phyloP scores from a whole-genome alignment of 2,888 invertebrate genomes.

The Lasioglossum oenotherae region DNA sequence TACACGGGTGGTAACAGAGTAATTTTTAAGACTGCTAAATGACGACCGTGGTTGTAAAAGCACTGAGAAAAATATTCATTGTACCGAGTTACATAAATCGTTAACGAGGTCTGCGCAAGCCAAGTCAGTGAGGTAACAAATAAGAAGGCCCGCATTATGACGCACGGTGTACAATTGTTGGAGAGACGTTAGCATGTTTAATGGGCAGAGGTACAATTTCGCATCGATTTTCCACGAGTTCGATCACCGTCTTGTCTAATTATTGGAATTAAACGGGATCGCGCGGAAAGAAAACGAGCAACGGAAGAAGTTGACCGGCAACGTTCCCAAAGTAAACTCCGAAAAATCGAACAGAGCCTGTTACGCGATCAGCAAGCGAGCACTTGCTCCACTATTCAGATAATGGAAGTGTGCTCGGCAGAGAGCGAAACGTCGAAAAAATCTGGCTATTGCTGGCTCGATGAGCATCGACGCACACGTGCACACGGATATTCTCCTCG shows the following conservation, averaged over 20 bases:
- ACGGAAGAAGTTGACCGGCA: not conserved
- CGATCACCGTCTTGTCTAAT: not conserved
- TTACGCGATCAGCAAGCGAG: not conserved
- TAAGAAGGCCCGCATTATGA: not conserved
- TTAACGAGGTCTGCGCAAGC: not conserved
- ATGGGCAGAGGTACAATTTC: not conserved
- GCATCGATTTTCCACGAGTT: not conserved
- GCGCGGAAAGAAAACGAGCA: not conserved
- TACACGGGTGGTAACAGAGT: too few relatives aligned
- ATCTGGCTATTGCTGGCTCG: conserved; percentile 19
- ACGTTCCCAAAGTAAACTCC: not conserved
- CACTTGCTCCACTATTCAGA: conserved; percentile 29
- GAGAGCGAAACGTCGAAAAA: conserved; percentile 26
- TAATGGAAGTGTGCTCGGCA: conserved; percentile 45
- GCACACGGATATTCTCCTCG: conserved; percentile 18
- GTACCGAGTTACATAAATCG: not conserved
- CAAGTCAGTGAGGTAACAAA: not conserved
- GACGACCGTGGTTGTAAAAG: too few relatives aligned
- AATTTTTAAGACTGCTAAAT: too few relatives aligned
- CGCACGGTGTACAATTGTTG: not conserved
- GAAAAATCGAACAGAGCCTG: conserved; percentile 15
- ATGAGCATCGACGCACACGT: conserved; percentile 23
- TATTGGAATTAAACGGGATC: conserved; percentile 18
- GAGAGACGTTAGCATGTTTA: not conserved
- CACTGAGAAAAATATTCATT: too few relatives aligned